phyloP scores from a whole-genome alignment of 2,888 invertebrate genomes.

The Oligia strigilis region DNA sequence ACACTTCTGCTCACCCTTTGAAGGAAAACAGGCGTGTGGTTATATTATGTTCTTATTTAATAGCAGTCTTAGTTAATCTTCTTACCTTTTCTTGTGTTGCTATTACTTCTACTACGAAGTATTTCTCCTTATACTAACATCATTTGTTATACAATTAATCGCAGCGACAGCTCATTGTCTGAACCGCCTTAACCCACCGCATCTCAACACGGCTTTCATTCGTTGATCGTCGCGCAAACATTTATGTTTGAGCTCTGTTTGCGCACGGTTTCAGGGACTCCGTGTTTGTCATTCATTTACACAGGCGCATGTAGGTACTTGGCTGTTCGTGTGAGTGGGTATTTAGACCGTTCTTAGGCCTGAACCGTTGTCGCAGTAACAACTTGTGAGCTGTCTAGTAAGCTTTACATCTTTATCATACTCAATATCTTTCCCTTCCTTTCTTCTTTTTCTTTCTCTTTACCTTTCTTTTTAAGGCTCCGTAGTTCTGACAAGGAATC shows the following conservation, averaged over 20 bases:
- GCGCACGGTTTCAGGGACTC: conserved; percentile 52
- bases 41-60: neutral
- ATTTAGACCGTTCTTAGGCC: conserved; percentile 13
- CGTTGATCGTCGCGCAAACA: conserved; percentile 66
- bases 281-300: conserved; percentile 63
- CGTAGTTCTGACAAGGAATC: too few species aligned
- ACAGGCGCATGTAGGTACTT: conserved; percentile 52
- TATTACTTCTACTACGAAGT: neutral
- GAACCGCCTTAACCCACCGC: conserved; percentile 44
- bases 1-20: neutral
- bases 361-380: neutral
- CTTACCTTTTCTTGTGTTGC: neutral
- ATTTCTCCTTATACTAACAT: neutral
- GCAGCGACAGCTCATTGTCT: conserved; percentile 31
- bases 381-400: too few species aligned
- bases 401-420: too few species aligned
- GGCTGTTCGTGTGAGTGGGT: conserved; percentile 28
- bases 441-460: too few species aligned
- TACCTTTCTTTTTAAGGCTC: too few species aligned
- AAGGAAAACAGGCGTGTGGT: neutral
- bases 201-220: conserved; percentile 65
- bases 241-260: conserved; percentile 66
- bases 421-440: too few species aligned
- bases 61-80: neutral
- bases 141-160: neutral